Base-by-base conservation (phyloP, 2,888 invertebrate species). In the Neoaliturus tenellus region DNA sequence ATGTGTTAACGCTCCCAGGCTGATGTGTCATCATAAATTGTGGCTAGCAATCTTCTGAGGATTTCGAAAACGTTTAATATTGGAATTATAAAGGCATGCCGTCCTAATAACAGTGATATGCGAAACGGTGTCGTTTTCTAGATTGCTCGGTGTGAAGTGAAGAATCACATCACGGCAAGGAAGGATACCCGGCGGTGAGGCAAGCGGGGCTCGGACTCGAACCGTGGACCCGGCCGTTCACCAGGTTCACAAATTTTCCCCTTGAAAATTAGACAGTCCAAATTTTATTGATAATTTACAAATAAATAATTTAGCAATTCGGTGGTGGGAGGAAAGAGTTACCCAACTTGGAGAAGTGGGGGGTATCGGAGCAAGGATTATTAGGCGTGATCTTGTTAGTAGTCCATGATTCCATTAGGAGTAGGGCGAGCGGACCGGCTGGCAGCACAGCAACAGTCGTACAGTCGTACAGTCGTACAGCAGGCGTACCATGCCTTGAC, bases 321-420 rank as follows among this genome's bases (percentile, higher is more conserved):
- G 71, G 39, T 20, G 20, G 71, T 31, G 14, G 39, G 39, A 20
- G 39, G 35, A 31, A 71, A 71, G 48, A 55, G 55, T 78, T 55
- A 55, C 78, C 48, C 78, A 78, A 78, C 78, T 78, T 14, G 2
- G 31, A 28, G 78, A 31, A n/a, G 78, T 23, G 62, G 55, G 78
- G 51, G 33, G 78, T 78, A 78, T 78, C 78, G 78, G 35, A 78
- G 78, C 55, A 55, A 55, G 78, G 78, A 78, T 78, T n/a, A n/a
- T n/a, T 78, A 78, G 3, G 51, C 2, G 23, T 0, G 55, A 78
- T 78, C 78, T 48, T 78, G 78, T 78, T 55, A 78, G 48, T 25
- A 31, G 78, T 78, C 23, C 78, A 78, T 78, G 78, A 78, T 78
- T 78, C 78, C 78, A 78, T 78, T 78, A 78, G 48, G 35, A 55